Conservation (phyloP, 2,113 vertebrate genomes). For the Myxocyprinus asiaticus region DNA sequence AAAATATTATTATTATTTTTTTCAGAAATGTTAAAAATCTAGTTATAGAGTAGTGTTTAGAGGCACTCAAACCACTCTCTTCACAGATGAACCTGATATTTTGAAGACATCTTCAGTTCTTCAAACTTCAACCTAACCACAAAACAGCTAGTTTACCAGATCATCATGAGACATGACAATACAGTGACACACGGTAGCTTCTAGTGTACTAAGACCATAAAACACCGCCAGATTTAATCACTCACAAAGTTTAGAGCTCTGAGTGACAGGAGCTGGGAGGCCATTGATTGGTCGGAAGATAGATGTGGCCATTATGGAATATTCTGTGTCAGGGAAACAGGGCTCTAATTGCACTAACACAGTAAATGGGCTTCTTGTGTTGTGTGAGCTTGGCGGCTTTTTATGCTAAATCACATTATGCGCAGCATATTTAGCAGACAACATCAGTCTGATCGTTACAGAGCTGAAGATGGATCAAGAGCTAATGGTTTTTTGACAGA, state of each 20-base stretch:
- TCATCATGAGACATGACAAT: neutral
- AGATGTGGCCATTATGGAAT: conserved; percentile 55
- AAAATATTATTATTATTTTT: no score
- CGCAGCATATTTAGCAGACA: conserved; percentile 37
- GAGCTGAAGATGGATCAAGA: conserved; percentile 9
- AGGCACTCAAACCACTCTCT: no score
- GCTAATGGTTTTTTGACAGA: conserved; percentile 50
- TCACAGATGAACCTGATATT: no score
- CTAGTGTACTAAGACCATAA: conserved; percentile 21
- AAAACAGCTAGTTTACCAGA: conserved; percentile 15
- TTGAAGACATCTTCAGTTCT: neutral
- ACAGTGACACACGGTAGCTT: neutral
- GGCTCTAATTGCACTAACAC: conserved; percentile 42
- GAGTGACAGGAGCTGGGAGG: conserved; percentile 40
- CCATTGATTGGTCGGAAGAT: conserved; percentile 54
- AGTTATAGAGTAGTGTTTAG: no score
- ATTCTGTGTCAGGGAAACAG: conserved; percentile 50
- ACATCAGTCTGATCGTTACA: conserved; percentile 32
- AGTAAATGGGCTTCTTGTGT: conserved; percentile 33
- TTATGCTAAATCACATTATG: conserved; percentile 45
- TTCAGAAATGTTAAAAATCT: no score
- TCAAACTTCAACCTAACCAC: neutral
- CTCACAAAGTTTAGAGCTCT: conserved; percentile 31
- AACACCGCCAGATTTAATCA: conserved; percentile 7
- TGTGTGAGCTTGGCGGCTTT: neutral